Base-by-base conservation (phyloP, 1,140 invertebrate species). In the Cydia fagiglandana region DNA sequence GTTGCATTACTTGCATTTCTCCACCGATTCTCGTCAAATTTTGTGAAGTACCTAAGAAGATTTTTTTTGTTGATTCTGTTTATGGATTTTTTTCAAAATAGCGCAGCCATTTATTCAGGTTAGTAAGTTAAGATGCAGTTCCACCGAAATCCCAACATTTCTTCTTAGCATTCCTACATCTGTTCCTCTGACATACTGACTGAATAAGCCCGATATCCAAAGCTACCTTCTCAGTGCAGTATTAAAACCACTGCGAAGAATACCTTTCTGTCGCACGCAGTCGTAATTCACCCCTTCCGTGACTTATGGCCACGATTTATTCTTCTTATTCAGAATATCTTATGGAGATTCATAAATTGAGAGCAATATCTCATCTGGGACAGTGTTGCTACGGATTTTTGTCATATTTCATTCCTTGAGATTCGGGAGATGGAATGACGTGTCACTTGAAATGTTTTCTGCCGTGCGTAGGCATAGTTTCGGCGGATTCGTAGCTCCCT, bases 291-390 rank as follows among this genome's bases (percentile, higher is more conserved):
- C 66, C 34, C 66, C 66, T 70, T 70, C 66, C 66, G 15, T 70
- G 66, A 70, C 66, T 70, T 70, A 70, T 38, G 17, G n/a, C 34
- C 15, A 38, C 66, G 66, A 70, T 70, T 70, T 70, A 70, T 70
- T 41, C 66, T 70, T 70, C 66, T 70, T 70, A 70, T 70, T 70
- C 66, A 70, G 66, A 70, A 70, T 70, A 70, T 70, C 66, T 70
- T 70, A 70, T 41, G 66, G 66, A 70, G 66, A 70, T 70, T 70
- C 66, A 70, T 70, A 70, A 70, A 70, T 70, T 70, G 66, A 70
- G 66, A 38, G 66, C 66, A 20, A 70, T 70, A 41, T 70, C 66
- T 70, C 66, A 70, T 38, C 30, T 70, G 66, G 30, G 66, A 70
- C 66, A 38, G 66, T 41, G 66, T 70, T 70, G 66, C 34, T 70